phyloP scores from a whole-genome alignment of 2,113 vertebrate species.

The Recurvirostra avosetta region DNA sequence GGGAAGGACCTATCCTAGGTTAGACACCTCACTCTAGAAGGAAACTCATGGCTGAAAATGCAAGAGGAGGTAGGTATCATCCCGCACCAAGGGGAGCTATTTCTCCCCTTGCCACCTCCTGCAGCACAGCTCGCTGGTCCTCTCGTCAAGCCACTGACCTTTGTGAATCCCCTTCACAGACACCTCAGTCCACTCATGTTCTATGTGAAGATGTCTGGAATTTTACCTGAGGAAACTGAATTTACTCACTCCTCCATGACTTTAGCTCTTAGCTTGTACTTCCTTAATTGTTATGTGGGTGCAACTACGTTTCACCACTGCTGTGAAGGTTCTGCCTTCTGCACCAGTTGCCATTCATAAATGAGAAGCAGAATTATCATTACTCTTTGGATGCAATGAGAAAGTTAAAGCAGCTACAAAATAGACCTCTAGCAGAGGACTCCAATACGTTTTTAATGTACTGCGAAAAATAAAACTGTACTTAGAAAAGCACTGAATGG shows the following conservation, averaged over 20 bases:
- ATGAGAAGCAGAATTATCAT: not conserved
- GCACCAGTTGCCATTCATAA: not conserved
- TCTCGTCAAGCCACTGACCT: not conserved
- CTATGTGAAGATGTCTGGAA: not conserved
- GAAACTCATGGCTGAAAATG: not conserved
- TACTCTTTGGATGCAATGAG: not conserved
- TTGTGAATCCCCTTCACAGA: not conserved
- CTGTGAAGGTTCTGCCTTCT: not conserved
- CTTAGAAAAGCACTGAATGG: not conserved
- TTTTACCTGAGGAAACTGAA: not conserved
- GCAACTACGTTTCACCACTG: accelerated
- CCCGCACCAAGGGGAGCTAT: not conserved
- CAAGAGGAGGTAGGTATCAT: not conserved
- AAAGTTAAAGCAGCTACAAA: not conserved
- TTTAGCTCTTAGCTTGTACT: not conserved
- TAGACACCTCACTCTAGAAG: not conserved
- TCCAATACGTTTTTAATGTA: not conserved
- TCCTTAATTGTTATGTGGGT: not conserved
- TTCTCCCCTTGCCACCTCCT: not conserved
- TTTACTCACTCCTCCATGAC: not conserved
- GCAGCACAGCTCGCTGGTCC: not conserved
- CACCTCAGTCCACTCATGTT: not conserved
- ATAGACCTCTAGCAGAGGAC: not conserved
- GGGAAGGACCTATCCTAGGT: not conserved
- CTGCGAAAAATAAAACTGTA: not conserved